Conservation (phyloP, 1,140 invertebrate species). For the Solenopsis fugax region DNA sequence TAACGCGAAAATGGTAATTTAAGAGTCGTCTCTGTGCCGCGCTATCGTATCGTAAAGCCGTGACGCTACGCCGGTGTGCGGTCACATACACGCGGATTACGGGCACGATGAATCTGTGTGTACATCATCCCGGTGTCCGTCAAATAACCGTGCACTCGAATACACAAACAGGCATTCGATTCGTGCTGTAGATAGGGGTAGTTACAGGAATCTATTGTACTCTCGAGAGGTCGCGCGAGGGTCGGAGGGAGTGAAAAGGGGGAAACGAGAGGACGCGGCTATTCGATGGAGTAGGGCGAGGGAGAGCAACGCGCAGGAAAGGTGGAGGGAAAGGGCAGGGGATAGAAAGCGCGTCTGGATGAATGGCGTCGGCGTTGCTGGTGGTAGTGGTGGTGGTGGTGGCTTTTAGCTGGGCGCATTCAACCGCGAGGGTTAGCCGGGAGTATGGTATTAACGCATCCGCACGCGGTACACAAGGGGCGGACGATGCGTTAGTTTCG, state of each 20-base stretch:
- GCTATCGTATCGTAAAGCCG: not conserved
- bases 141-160: slow-evolving; percentile 82
- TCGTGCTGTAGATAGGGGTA: slow-evolving; percentile 78
- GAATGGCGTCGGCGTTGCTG: slow-evolving; percentile 71
- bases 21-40: slow-evolving; percentile 18
- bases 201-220: slow-evolving; percentile 82
- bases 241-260: slow-evolving; percentile 48
- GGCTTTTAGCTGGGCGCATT: slow-evolving; percentile 78
- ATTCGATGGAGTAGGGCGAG: slow-evolving; percentile 33
- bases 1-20: slow-evolving; percentile 52
- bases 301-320: slow-evolving; percentile 67
- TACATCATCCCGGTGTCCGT: slow-evolving; percentile 73
- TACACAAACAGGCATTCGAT: slow-evolving; percentile 81
- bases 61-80: not conserved
- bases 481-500: slow-evolving; percentile 70
- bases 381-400: slow-evolving; percentile 70
- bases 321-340: slow-evolving; percentile 47
- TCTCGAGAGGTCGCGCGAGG: slow-evolving; percentile 77
- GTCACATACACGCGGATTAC: slow-evolving; percentile 17
- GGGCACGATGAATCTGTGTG: slow-evolving; percentile 19
- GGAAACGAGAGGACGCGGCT: slow-evolving; percentile 49
- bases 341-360: slow-evolving; percentile 73
- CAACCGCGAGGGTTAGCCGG: slow-evolving; percentile 77
- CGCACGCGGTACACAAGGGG: slow-evolving; percentile 56
- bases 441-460: slow-evolving; percentile 76